A percentile compares a stretch with the other conserved stretches of the same genome.
Conservation (phyloP, 2,113 vertebrate species). For the Sitta europaea region DNA sequence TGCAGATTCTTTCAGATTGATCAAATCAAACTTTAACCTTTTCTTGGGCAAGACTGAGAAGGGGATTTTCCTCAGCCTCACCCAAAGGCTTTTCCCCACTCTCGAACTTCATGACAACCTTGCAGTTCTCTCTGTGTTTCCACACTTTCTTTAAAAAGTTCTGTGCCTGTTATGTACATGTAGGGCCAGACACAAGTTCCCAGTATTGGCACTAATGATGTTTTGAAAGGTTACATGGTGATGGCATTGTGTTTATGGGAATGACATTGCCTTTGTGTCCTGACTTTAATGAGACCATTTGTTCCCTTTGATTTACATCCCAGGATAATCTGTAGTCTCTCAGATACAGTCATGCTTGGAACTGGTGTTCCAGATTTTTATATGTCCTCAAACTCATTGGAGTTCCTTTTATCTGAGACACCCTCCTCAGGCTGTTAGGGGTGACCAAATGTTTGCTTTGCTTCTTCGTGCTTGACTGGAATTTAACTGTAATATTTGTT, state of each 20-base stretch:
- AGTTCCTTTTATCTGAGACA: background rate
- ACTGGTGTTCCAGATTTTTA: background rate
- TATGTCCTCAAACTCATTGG: background rate
- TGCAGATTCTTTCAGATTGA: background rate
- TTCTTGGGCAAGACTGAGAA: background rate
- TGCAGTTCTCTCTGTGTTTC: background rate
- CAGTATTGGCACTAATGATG: background rate
- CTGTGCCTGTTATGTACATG: background rate
- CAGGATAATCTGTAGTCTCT: background rate
- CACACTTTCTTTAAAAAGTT: rapidly evolving
- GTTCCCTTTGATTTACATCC: background rate
- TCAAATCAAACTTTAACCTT: background rate
- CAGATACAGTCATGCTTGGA: rapidly evolving
- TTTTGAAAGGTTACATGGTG: background rate
- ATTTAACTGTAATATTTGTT: background rate
- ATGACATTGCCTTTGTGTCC: background rate
- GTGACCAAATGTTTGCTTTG: background rate
- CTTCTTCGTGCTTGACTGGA: background rate
- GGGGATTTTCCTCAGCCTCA: background rate
- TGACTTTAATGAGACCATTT: background rate
- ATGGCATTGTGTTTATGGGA: background rate
- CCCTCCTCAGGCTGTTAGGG: background rate
- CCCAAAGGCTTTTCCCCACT: rapidly evolving
- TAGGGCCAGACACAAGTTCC: background rate
- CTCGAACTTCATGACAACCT: background rate